Evolutionary conservation across 2,888 invertebrate genomes (phyloP).

Genomic region (Agrypnus murinus): DNA sequence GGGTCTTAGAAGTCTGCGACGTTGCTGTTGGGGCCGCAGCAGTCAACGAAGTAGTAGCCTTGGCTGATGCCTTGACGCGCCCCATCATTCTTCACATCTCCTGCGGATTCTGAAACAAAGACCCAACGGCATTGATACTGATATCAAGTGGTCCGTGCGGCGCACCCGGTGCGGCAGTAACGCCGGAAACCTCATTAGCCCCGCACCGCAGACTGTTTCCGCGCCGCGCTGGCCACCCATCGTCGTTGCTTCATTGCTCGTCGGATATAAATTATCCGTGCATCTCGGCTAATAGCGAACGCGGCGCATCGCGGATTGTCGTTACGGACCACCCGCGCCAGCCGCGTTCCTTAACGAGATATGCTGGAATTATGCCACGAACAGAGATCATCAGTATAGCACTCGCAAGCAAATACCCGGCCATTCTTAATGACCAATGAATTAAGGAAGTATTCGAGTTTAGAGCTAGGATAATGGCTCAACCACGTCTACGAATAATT

Average conservation of each 20-base stretch:
- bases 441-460: slow-evolving; percentile 65
- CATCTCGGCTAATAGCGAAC: slow-evolving; percentile 61
- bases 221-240: slow-evolving; percentile 58
- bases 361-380: slow-evolving; percentile 68
- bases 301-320: slow-evolving; percentile 67
- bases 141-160: slow-evolving; percentile 53
- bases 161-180: slow-evolving; percentile 59
- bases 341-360: slow-evolving; percentile 67
- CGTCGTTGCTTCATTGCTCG: slow-evolving; percentile 66
- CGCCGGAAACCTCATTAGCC: slow-evolving; percentile 63
- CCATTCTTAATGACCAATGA: slow-evolving; percentile 68
- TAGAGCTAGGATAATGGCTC: slow-evolving; percentile 60
- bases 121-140: slow-evolving; percentile 55
- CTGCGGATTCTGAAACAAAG: slow-evolving; percentile 57
- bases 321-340: slow-evolving; percentile 67
- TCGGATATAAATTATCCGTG: slow-evolving; percentile 67
- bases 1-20: slow-evolving; percentile 44
- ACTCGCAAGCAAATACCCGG: slow-evolving; percentile 63
- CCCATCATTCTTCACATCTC: slow-evolving; percentile 55
- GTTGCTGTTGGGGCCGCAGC: slow-evolving; percentile 33
- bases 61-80: slow-evolving; percentile 22
- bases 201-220: slow-evolving; percentile 61
- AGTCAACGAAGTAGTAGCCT: slow-evolving; percentile 47
- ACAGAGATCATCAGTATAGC: slow-evolving; percentile 65
- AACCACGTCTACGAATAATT: slow-evolving; percentile 60